Evolutionary conservation across 2,797 vertebrate genomes (phyloP), one percentile per base, ranked within the genome.

Genomic region (Argentina silus): DNA sequence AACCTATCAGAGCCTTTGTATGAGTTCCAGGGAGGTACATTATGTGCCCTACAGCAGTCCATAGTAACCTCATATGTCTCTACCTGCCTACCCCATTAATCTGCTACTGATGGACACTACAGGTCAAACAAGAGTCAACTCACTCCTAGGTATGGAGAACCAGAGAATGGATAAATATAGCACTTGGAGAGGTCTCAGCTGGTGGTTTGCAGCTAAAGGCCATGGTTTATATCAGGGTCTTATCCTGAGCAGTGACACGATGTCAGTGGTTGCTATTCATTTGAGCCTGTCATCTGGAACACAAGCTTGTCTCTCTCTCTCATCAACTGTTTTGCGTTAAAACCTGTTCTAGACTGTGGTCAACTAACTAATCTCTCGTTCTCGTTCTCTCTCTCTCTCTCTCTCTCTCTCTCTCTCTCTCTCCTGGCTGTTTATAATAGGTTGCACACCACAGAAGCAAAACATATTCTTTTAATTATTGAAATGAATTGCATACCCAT

Each of bases 211-310:
- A 79, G 78, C 80, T 82, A 79, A 79, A 86, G 80, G 81, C 82
- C 81, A 72, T 78, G 72, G 87, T 10, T 6, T 43, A 15, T 47
- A 73, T 75, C 73, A 85, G 80, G 81, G 72, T 86, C 77, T 66
- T 68, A 70, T 85, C 81, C 80, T 71, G 47, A 83, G 57, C 69
- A 65, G 57, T 47, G 80, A 75, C 69, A 76, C 68, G 80, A 88
- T 85, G 81, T 79, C 87, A 81, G 81, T 79, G 79, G 80, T 75
- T 74, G 78, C 71, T 44, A 74, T 78, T 81, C 83, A 87, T 87
- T 76, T 68, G 77, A 82, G 75, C 78, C 70, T 63, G 61, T 77
- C 75, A 80, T 45, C 74, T 81, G 76, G 75, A 78, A 73, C 55
- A 44, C 65, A 75, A 19, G 23, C 19, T 69, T 43, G 51, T 64